Evolutionary conservation across 2,797 vertebrate genomes (phyloP), one percentile per base, ranked within the genome.

Genomic region (Tokudaia tokunoshimensis): DNA sequence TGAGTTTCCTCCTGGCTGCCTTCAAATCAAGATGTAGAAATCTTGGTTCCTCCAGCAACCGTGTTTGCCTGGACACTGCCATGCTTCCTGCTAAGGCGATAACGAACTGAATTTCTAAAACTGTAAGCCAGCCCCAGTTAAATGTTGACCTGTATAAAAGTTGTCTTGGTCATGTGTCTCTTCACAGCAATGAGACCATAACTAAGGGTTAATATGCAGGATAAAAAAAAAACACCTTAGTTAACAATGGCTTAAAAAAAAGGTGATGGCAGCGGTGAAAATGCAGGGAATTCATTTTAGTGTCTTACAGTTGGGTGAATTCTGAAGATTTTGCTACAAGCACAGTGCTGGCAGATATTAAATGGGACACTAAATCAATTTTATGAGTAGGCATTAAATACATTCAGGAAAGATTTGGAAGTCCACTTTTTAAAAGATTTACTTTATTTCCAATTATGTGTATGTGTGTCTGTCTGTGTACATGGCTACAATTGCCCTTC

Each of bases 371-470:
- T 1, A 85, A 82, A 41, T 52, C 75, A 89, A n/a, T 85, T 50
- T 41, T 83, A 83, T 65, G 14, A 70, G 63, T 19, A 81, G 65
- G 94, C 90, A 94, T 87, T 29, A 57, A 90, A 26, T 89, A 89
- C 20, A 72, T 93, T 86, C 9, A 55, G 47, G 61, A 70, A 91
- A 76, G 26, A 82, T 15, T 41, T 79, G 65, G 29, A 50, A n/a
- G 63, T 84, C 9, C 17, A 50, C 31, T 34, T 85, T 83, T 63
- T 19, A 50, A 67, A 85, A n/a, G 31, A 50, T n/a, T 85, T n/a
- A 3, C 44, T 44, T 67, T 67, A n/a, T 24, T 84, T 67, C 31
- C 67, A 85, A 22, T 15, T 12, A 85, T 14, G 1, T 85, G 10
- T 84, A 44, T 2, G 19, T 44, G 14, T 22, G 41, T 84, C 9